Base-by-base conservation (phyloP, 1,140 invertebrate species). In the Laodelphax striatellus region DNA sequence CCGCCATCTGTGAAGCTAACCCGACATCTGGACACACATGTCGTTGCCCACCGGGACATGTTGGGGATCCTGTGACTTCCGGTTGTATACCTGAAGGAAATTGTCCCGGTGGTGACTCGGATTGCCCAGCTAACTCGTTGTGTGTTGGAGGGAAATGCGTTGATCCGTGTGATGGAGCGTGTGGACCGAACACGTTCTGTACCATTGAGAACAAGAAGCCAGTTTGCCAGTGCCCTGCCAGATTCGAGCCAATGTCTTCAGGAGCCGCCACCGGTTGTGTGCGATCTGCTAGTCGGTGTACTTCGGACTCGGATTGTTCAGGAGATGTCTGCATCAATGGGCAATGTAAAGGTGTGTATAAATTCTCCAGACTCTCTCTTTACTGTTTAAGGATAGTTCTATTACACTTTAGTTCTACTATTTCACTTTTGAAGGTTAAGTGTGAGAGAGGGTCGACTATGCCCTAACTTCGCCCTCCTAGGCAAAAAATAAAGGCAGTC, bases 1-100 rank as follows among this genome's bases (percentile, higher is more conserved):
- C 85, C 5, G 91, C 90, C 3, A 75, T 88, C 42, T 95, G 92
- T 71, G 79, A 89, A 64, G 77, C 72, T 0, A 74, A 72, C 8
- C 77, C 76, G 41, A 74, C 79, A 0, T 75, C 79, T 5, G 81
- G 84, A 34, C 83, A 80, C 64, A 74, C 80, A 3, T 94, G 90
- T 66, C 82, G 82, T 69, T 94, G 91, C 69, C 87, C 88, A 6
- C 64, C 76, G 1, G 84, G 84, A 46, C 82, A 82, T 66, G 78
- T 90, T 1, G 90, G 89, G 22, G 88, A 92, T 73, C 85, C 87
- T 8, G 80, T 82, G 17, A 76, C 76, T 13, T 77, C 75, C 1
- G 88, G 88, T 2, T 94, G 90, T 70, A 77, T 80, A 63, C 83
- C 83, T 50, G 85, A 89, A 72, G 87, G 84, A 8, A 80, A 82